These are phyloP conservation scores for Platycnemis pennipes DNA, from an alignment of 2,888 invertebrate species.

Conservation along the genomic window DNA sequence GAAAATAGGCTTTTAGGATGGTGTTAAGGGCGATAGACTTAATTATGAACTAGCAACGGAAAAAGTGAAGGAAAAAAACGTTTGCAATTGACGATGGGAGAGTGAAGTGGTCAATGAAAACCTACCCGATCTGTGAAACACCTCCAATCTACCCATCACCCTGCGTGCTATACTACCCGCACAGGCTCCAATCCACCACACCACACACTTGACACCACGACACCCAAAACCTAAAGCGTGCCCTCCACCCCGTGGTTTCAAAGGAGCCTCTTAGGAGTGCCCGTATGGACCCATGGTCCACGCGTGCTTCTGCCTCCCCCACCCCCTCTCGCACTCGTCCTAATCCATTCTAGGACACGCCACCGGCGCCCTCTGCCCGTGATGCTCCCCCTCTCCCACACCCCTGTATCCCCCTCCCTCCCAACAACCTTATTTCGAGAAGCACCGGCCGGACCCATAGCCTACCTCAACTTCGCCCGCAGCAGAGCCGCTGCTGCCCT, in stretches of 20 bases:
- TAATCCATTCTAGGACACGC: constrained; percentile 26
- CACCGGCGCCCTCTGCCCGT: neutral
- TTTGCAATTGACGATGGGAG: too few species aligned
- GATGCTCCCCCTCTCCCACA: neutral
- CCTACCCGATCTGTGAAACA: too few species aligned
- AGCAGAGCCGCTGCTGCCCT: neutral
- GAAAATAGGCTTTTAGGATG: too few species aligned
- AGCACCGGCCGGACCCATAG: neutral
- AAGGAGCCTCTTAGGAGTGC: neutral
- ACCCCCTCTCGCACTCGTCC: neutral
- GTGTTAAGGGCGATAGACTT: too few species aligned
- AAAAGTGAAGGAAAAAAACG: too few species aligned
- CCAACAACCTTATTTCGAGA: neutral
- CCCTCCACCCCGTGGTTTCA: neutral
- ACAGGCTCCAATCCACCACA: too few species aligned
- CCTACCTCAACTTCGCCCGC: constrained; percentile 18
- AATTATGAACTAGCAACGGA: too few species aligned
- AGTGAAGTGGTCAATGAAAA: too few species aligned
- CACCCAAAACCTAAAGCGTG: neutral
- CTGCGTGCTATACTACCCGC: too few species aligned
- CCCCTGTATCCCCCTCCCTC: neutral
- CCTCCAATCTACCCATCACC: too few species aligned
- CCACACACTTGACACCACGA: too few species aligned
- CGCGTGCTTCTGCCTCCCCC: neutral
- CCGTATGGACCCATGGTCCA: neutral